Conservation (phyloP, 1,140 invertebrate species). For the Chrysopa pallens region DNA sequence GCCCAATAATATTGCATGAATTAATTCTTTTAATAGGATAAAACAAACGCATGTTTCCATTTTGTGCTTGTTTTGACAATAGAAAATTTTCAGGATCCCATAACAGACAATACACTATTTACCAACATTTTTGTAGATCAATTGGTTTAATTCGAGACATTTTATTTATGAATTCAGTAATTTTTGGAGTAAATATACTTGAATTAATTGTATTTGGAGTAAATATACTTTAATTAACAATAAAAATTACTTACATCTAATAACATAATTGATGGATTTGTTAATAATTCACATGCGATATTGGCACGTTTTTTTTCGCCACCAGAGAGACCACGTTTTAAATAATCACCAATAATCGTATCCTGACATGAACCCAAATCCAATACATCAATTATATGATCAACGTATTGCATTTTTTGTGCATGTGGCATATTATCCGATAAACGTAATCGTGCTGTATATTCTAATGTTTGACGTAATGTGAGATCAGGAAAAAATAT, state of each 20-base stretch:
- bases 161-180: too few species aligned
- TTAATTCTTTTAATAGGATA: too few species aligned
- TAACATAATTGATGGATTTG: constrained; percentile 67
- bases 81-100: too few species aligned
- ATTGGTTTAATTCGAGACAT: too few species aligned
- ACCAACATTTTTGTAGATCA: too few species aligned
- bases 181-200: too few species aligned
- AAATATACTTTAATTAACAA: too few species aligned
- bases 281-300: constrained; percentile 72
- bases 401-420: constrained; percentile 63
- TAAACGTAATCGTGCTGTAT: constrained; percentile 50
- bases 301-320: constrained; percentile 76
- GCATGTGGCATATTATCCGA: constrained; percentile 53
- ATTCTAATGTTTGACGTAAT: constrained; percentile 59
- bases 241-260: constrained; percentile 51
- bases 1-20: too few species aligned
- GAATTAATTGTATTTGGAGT: too few species aligned
- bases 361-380: constrained; percentile 60
- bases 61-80: too few species aligned
- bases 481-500: constrained; percentile 71
- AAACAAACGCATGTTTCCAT: too few species aligned
- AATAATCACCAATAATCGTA: constrained; percentile 66
- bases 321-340: constrained; percentile 62
- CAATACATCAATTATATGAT: constrained; percentile 61
- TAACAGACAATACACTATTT: too few species aligned